Evolutionary conservation across 2,888 invertebrate species (phyloP), one percentile per base, ranked within the genome.

Genomic region (Heliconius hortense): DNA sequence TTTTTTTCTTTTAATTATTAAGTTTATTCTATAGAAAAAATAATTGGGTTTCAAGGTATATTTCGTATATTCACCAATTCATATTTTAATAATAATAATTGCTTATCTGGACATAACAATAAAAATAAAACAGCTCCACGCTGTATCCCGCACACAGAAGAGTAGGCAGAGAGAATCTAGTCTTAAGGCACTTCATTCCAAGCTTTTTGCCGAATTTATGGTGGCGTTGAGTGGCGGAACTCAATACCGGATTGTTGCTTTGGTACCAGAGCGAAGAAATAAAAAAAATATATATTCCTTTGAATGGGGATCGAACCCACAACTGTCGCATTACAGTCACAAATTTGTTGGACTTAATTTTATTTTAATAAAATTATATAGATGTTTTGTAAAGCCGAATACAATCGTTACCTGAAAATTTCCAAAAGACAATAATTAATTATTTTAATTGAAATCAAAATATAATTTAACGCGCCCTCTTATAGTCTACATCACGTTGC

Each of bases 381-480:
- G 18, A 24, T 60, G 11, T 26, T 60, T 2, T 60, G 26, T 60
- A 26, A 5, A 60, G 5, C 26, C 5, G 60, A 5, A 60, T 15
- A 11, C 1, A 15, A 26, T 56, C 8, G 1, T n/a, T n/a, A 60
- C 4, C 24, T 1, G 2, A 60, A 5, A 26, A 18, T 60, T 5
- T 15, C 26, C 15, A 60, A 26, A 15, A 48, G 13, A 60, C 56
- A 8, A 24, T 26, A 59, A 67, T 43, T 48, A 39, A 21, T 68
- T 28, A 66, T 68, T 48, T 43, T 28, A n/a, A 31, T 53, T 31
- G 4, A 21, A 69, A 11, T n/a, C 0, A 69, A 56, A 56, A 5
- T 48, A 39, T 24, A 43, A 39, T 56, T 26, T 26, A 68, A n/a
- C 78, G 78, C 78, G 18, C 0, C 56, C 68, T 75, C 79, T 79